These are phyloP conservation scores for Alloplasta piceator DNA, from an alignment of 2,888 invertebrate species.

Conservation along the genomic window DNA sequence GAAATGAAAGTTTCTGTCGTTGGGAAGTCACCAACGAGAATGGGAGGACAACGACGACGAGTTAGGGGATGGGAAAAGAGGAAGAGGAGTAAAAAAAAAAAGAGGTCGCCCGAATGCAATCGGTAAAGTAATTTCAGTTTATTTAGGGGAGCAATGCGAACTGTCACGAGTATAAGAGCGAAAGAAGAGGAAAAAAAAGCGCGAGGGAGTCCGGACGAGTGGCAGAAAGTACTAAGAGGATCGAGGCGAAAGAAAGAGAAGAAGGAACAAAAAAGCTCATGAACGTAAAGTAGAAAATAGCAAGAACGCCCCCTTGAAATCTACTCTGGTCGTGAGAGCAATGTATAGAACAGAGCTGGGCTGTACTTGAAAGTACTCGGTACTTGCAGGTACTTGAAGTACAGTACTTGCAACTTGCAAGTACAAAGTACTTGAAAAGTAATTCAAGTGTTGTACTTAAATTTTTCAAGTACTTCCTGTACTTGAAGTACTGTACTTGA, in stretches of 20 bases:
- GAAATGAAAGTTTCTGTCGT: slow-evolving; percentile 61
- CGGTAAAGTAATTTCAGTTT: slow-evolving; percentile 69
- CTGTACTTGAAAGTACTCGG: too few species aligned
- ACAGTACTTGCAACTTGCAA: too few species aligned
- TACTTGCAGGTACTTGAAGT: too few species aligned
- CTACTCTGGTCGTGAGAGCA: slow-evolving; percentile 50
- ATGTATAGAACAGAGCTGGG: too few species aligned
- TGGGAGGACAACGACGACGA: slow-evolving; percentile 27
- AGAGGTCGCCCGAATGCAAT: slow-evolving; percentile 64
- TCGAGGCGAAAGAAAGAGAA: slow-evolving; percentile 38
- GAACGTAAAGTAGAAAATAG: slow-evolving; percentile 60
- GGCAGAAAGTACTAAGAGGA: slow-evolving; percentile 42
- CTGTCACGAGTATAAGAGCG: slow-evolving; percentile 60
- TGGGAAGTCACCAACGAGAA: slow-evolving; percentile 58
- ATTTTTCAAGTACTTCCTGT: too few species aligned
- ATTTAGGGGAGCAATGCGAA: slow-evolving; percentile 65
- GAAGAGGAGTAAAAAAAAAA: slow-evolving; percentile 31
- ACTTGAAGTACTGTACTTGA: too few species aligned
- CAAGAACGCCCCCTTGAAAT: slow-evolving; percentile 63
- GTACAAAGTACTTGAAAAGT: too few species aligned
- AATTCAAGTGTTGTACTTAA: too few species aligned
- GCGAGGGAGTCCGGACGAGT: slow-evolving; percentile 17
- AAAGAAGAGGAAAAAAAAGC: slow-evolving; percentile 11
- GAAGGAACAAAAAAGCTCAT: slow-evolving; percentile 34
- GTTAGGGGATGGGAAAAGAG: not conserved